Conservation (phyloP, 2,888 invertebrate genomes). For the Parapristionchus giblindavisi region DNA sequence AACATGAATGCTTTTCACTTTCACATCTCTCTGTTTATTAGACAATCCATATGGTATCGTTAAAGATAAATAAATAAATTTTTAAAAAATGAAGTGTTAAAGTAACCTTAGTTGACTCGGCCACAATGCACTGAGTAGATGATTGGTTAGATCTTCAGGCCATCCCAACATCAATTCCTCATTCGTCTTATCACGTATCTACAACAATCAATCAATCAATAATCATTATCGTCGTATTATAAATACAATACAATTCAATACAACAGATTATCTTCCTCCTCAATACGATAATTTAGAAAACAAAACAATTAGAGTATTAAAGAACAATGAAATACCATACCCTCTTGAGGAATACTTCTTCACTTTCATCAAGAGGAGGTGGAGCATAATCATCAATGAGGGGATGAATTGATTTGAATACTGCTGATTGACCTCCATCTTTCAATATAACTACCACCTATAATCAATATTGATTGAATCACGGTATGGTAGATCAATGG, state of each 20-base stretch:
- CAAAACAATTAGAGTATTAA: background rate
- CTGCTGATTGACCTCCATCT: slow-evolving; percentile 61
- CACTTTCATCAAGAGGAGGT: slow-evolving; percentile 52
- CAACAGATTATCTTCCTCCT: background rate
- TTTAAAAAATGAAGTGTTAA: no score
- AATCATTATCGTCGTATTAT: background rate
- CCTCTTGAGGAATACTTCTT: slow-evolving; percentile 59
- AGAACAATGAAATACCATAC: slow-evolving; percentile 38
- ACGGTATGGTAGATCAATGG: background rate
- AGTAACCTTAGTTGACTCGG: slow-evolving; percentile 52
- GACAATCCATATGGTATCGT: background rate
- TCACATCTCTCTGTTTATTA: background rate
- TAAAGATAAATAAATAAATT: no score
- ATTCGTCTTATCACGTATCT: slow-evolving; percentile 66
- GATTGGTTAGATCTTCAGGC: slow-evolving; percentile 60
- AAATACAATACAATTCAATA: no score
- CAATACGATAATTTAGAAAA: background rate
- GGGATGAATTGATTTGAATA: slow-evolving; percentile 62
- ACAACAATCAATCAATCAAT: slow-evolving; percentile 32
- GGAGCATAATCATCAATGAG: slow-evolving; percentile 56
- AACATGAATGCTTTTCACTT: background rate
- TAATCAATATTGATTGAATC: background rate
- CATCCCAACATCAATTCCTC: slow-evolving; percentile 62
- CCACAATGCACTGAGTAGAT: slow-evolving; percentile 66
- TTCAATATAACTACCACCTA: slow-evolving; percentile 57